Base-by-base conservation (phyloP, 2,113 vertebrate species). In the Carassius auratus region DNA sequence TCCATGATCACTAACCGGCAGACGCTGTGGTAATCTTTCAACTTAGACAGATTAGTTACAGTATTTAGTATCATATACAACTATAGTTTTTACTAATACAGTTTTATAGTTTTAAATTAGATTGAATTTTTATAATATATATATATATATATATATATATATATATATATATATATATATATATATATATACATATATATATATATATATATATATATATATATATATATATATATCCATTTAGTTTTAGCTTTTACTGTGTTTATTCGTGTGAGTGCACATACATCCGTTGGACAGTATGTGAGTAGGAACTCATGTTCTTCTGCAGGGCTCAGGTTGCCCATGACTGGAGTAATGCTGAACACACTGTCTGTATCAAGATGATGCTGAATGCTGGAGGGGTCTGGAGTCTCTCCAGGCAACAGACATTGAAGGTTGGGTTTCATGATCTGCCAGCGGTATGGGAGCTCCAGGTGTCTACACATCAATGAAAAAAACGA, bases 391-490 rank as follows among this genome's bases (percentile, higher is more conserved):
- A 95, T 85, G n/a, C 91, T 84, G 2, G 81, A 84, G 0, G 84
- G 33, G 30, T 92, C 89, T 9, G 66, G 88, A 19, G 15, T 55
- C 86, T 94, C 93, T 84, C 91, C 93, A 0, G 93, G 92, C 83
- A 92, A 87, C 4, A 93, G 79, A 4, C 91, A 86, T 81, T 89
- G 89, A 89, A 96, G 81, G 88, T 96, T 95, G 87, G 97, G 97
- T 80, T 96, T 95, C 92, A 94, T 89, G 87, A 96, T 93, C 93
- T 95, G 95, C 97, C 98, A 99, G 88, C 94, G 94, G 91, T 97
- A 99, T 14, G 95, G 93, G 90, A 99, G 93, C 84, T 96, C 95
- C 91, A 98, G n/a, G 0, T 95, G 94, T 64, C 98, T 99, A 76
- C 26, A 62, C 4, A 57, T 17, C 57, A 74, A 13, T 36, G 52